Conservation (phyloP, 2,888 invertebrate species). For the Marronus borbonicus region DNA sequence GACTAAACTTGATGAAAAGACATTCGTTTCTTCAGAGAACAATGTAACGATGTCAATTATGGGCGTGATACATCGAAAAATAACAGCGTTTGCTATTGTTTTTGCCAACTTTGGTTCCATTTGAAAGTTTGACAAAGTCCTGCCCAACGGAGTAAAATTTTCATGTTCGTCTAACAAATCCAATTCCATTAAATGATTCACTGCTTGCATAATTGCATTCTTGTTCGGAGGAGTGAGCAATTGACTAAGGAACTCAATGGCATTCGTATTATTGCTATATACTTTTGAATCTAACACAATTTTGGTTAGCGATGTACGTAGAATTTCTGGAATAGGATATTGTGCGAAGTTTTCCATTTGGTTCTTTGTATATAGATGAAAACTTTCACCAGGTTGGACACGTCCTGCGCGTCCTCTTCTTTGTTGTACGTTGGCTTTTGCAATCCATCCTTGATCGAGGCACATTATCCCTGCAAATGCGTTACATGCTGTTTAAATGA, state of each 20-base stretch:
- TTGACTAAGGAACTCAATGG: conserved; percentile 74
- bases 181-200: conserved; percentile 75
- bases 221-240: conserved; percentile 77
- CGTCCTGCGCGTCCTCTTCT: conserved; percentile 81
- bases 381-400: conserved; percentile 76
- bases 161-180: conserved; percentile 75
- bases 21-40: conserved; percentile 71
- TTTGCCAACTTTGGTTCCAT: conserved; percentile 77
- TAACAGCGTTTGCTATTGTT: conserved; percentile 74
- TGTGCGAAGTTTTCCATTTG: conserved; percentile 71
- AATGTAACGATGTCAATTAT: conserved; percentile 71
- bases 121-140: conserved; percentile 71
- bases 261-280: conserved; percentile 74
- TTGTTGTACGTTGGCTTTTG: conserved; percentile 77
- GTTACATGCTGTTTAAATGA: not conserved
- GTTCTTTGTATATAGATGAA: conserved; percentile 73
- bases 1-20: conserved; percentile 72
- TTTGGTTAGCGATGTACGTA: conserved; percentile 73
- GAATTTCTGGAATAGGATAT: conserved; percentile 77
- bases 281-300: conserved; percentile 76
- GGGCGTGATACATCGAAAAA: conserved; percentile 74
- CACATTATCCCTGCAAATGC: conserved; percentile 66
- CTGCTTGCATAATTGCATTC: conserved; percentile 73
- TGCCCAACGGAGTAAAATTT: conserved; percentile 77
- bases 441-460: conserved; percentile 76